Conservation (phyloP, 2,113 vertebrate genomes). For the Tyto alba region DNA sequence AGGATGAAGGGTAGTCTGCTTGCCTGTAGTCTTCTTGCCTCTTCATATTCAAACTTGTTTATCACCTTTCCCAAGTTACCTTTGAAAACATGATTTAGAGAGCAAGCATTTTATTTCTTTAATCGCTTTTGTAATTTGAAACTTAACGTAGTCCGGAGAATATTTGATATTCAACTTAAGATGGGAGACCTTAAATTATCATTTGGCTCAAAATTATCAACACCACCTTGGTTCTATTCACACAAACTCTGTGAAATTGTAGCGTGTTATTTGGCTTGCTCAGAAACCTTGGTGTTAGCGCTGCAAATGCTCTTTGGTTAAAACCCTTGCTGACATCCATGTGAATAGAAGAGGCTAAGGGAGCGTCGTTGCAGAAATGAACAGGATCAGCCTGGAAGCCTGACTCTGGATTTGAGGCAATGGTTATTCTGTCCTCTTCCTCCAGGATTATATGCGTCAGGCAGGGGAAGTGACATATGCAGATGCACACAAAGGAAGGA, state of each 20-base stretch:
- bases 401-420: slow-evolving; percentile 25
- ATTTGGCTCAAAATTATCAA: not conserved
- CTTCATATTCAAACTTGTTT: not conserved
- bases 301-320: not conserved
- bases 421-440: slow-evolving; percentile 59
- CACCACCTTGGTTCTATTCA: not conserved
- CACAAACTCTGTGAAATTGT: not conserved
- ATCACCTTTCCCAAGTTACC: not conserved
- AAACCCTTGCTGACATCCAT: not conserved
- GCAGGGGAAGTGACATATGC: slow-evolving; percentile 96
- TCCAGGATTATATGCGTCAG: slow-evolving; percentile 97
- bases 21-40: not conserved
- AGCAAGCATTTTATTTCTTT: not conserved
- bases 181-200: not conserved
- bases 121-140: not conserved
- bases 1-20: not conserved
- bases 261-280: not conserved
- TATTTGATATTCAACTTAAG: not conserved
- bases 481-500: slow-evolving; percentile 93
- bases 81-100: not conserved
- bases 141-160: not conserved
- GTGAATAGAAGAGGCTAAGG: not conserved
- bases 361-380: not conserved
- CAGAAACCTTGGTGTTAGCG: not conserved
- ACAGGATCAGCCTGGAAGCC: not conserved